These are phyloP conservation scores for Allobates femoralis DNA, from an alignment of 2,797 vertebrate genomes.

Conservation along the genomic window DNA sequence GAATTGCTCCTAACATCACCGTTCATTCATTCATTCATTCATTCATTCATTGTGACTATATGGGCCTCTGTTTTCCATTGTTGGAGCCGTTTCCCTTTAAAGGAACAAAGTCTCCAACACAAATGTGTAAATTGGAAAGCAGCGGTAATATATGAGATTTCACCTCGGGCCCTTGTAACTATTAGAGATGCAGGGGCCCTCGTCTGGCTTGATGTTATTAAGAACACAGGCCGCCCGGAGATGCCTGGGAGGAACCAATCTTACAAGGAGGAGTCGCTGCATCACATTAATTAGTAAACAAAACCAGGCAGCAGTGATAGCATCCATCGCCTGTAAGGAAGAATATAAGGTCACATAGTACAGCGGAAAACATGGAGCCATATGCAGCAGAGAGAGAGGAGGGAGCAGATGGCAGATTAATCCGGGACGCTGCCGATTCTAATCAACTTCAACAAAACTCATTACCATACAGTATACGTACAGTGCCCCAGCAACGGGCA, in stretches of 20 bases:
- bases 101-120: neutral
- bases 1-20: too few relatives aligned
- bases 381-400: conserved; percentile 25
- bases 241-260: conserved; percentile 38
- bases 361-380: conserved; percentile 32
- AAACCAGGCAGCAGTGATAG: neutral
- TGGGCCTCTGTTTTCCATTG: neutral
- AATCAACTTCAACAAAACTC: conserved; percentile 39
- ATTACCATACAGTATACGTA: conserved; percentile 30
- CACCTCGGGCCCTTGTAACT: conserved; percentile 14
- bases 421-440: conserved; percentile 18
- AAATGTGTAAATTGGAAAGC: neutral
- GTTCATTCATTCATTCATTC: neutral
- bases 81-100: neutral
- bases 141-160: conserved; percentile 29
- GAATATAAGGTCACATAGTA: conserved; percentile 43
- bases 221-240: conserved; percentile 36
- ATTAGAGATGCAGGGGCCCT: neutral
- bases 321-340: conserved; percentile 19
- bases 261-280: conserved; percentile 19
- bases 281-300: conserved; percentile 52
- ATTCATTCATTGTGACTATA: neutral
- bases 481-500: neutral
- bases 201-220: conserved; percentile 50
- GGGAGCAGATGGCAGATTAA: conserved; percentile 23